phyloP scores from a whole-genome alignment of 2,797 vertebrate genomes.

The Pseudochirops cupreus region DNA sequence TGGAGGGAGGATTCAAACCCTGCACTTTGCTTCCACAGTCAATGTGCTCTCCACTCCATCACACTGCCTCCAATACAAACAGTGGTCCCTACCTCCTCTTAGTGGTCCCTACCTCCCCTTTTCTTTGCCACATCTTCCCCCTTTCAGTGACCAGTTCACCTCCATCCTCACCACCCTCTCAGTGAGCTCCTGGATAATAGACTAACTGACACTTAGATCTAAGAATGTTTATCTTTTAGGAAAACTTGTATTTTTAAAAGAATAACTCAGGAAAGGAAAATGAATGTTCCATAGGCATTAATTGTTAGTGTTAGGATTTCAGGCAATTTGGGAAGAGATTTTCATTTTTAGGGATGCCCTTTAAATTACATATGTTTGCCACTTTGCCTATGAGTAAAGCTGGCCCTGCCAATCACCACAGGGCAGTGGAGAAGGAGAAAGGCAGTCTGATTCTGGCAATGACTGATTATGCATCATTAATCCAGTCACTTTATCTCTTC shows the following conservation, averaged over 20 bases:
- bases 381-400: too few species aligned
- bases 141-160: neutral
- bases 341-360: too few species aligned
- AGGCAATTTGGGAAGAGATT: too few species aligned
- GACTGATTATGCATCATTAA: too few species aligned
- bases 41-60: neutral
- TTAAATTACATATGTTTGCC: too few species aligned
- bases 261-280: neutral
- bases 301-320: too few species aligned
- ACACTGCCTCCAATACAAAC: neutral
- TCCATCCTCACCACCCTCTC: neutral
- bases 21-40: too few species aligned
- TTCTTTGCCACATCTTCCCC: neutral
- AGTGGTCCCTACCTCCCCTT: neutral
- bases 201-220: neutral
- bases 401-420: too few species aligned
- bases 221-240: neutral
- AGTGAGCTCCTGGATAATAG: neutral
- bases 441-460: too few species aligned
- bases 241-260: neutral
- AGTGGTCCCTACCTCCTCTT: neutral
- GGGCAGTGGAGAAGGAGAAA: too few species aligned
- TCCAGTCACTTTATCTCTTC: too few species aligned
- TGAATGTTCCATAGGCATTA: neutral
- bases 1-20: neutral